phyloP scores from a whole-genome alignment of 2,888 invertebrate genomes.

The Morpho helenor region DNA sequence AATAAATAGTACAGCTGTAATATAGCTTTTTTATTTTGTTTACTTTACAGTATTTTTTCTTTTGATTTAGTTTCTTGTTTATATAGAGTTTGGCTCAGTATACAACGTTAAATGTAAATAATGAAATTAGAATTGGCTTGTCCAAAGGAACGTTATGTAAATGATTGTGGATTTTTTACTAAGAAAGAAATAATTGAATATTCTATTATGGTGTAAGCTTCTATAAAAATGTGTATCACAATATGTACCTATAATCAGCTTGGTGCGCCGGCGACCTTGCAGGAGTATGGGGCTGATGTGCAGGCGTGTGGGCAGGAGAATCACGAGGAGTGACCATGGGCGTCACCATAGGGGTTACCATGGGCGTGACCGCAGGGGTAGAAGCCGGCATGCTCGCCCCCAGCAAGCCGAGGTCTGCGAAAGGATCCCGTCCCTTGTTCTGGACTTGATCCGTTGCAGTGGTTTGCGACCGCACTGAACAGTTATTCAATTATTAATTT shows the following conservation, averaged over 20 bases:
- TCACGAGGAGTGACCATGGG: constrained; percentile 50
- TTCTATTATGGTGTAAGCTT: no score
- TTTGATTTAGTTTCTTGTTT: no score
- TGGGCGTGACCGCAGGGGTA: constrained; percentile 51
- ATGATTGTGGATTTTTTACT: no score
- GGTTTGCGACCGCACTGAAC: constrained; percentile 54
- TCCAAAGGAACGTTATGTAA: no score
- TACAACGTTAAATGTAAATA: no score
- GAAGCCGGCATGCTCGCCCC: constrained; percentile 35
- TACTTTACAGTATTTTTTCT: no score
- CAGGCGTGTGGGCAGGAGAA: constrained; percentile 52
- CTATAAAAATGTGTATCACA: no score
- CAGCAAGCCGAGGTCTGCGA: constrained; percentile 82
- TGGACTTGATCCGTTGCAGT: constrained; percentile 60
- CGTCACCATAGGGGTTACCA: constrained; percentile 37
- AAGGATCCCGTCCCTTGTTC: constrained; percentile 80
- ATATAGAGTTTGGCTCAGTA: no score
- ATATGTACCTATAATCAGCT: constrained; percentile 65
- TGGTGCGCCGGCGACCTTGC: constrained; percentile 64
- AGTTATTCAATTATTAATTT: not conserved
- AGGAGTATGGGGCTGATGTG: constrained; percentile 49
- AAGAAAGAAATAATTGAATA: no score
- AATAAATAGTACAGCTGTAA: no score
- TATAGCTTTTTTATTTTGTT: no score
- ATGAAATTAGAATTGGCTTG: no score